These are phyloP conservation scores for Synanceia verrucosa DNA, from an alignment of 2,797 vertebrate genomes.

Conservation along the genomic window DNA sequence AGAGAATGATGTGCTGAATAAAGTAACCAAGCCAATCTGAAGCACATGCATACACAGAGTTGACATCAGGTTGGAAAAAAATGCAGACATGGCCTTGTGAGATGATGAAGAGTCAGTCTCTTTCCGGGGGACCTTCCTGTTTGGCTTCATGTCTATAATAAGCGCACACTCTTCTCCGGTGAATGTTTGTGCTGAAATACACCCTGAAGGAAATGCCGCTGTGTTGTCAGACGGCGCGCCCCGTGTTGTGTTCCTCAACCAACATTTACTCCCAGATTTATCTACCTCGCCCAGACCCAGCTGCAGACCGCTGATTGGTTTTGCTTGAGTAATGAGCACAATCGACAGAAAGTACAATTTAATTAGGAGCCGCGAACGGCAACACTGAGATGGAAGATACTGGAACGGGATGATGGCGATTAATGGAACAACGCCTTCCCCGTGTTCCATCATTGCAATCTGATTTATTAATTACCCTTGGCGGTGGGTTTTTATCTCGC, in stretches of 20 bases:
- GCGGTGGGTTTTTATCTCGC: conserved; percentile 44
- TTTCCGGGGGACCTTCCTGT: not conserved
- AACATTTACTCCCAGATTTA: conserved; percentile 62
- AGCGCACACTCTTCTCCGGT: conserved; percentile 11
- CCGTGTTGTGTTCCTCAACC: conserved; percentile 48
- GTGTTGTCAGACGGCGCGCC: conserved; percentile 17
- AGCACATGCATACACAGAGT: not conserved
- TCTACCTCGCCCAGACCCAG: conserved; percentile 61
- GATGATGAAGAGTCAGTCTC: not conserved
- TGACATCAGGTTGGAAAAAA: not conserved
- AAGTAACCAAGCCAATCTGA: not conserved
- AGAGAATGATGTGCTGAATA: not conserved
- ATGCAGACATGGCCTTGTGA: not conserved
- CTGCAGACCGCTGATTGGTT: conserved; percentile 73
- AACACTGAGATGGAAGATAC: conserved; percentile 73
- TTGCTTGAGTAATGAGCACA: conserved; percentile 75
- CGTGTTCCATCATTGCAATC: conserved; percentile 69
- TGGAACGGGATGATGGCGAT: conserved; percentile 64
- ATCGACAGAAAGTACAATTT: conserved; percentile 77
- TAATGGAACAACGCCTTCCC: conserved; percentile 67
- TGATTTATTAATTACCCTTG: conserved; percentile 78
- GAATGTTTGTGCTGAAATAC: not conserved
- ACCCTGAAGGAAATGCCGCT: not conserved
- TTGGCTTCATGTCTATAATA: not conserved
- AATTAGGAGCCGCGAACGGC: conserved; percentile 66